Percentiles rank a stretch among this genome's conserved stretches.
phyloP scores from a whole-genome alignment of 2,888 invertebrate genomes.

The Saturnia pavonia region DNA sequence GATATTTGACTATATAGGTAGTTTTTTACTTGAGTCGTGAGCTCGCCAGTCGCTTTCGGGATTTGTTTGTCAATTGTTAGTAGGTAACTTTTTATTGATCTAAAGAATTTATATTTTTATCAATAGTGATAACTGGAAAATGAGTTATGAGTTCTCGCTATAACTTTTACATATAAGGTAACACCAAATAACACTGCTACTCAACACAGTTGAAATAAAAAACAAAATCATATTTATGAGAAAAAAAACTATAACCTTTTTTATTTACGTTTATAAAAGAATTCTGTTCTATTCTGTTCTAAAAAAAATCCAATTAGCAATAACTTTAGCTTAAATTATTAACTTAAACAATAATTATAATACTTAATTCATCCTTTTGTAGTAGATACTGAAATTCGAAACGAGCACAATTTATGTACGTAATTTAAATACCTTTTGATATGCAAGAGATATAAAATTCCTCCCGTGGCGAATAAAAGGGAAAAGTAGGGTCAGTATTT shows the following conservation, averaged over 20 bases:
- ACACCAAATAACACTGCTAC: neutral
- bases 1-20: constrained; percentile 75
- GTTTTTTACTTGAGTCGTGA: constrained; percentile 73
- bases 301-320: neutral
- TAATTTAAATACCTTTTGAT: constrained; percentile 19
- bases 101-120: constrained; percentile 49
- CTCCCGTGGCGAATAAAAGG: constrained; percentile 59
- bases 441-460: constrained; percentile 43
- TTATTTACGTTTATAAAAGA: neutral
- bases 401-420: neutral
- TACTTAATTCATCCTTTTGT: neutral
- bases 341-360: neutral
- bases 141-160: neutral
- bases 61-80: constrained; percentile 66
- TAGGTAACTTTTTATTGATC: constrained; percentile 41
- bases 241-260: neutral
- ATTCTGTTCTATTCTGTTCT: neutral
- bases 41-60: constrained; percentile 57
- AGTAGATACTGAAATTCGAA: neutral
- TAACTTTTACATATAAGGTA: neutral
- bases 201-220: neutral
- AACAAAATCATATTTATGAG: neutral
- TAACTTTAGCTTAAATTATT: neutral
- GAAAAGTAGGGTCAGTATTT: constrained; percentile 66
- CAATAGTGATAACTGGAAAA: constrained; percentile 12